Conservation (phyloP, 2,888 invertebrate species). For the Steromphala cineraria region DNA sequence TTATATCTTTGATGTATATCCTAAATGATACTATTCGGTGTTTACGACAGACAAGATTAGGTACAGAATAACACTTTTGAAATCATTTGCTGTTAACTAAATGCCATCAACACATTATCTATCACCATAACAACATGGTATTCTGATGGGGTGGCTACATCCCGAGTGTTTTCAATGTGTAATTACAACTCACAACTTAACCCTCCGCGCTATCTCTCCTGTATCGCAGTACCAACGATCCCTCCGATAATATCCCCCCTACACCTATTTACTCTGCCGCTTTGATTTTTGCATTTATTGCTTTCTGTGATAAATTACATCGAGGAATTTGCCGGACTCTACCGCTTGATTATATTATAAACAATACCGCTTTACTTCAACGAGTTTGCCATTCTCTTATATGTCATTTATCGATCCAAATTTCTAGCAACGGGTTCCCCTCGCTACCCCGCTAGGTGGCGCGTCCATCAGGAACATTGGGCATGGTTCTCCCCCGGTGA, state of each 20-base stretch:
- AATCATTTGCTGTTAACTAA: no score
- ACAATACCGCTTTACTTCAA: conserved; percentile 14
- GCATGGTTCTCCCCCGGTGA: neutral
- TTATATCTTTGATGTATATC: no score
- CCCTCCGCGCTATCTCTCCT: neutral
- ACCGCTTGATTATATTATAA: neutral
- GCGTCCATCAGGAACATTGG: neutral
- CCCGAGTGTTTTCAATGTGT: no score
- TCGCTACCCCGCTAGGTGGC: neutral
- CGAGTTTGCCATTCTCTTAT: conserved; percentile 8
- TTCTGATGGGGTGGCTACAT: no score
- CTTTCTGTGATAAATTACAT: conserved; percentile 1
- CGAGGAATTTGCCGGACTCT: neutral
- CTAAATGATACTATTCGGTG: no score
- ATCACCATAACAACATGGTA: no score
- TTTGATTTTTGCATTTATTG: conserved; percentile 13
- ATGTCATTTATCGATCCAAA: conserved; percentile 1
- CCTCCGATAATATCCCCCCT: conserved; percentile 7
- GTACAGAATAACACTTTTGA: no score
- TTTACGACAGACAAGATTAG: no score
- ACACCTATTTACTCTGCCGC: conserved; percentile 5
- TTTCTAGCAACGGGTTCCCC: conserved; percentile 12
- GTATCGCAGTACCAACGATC: neutral
- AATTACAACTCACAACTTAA: no score
- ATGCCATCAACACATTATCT: no score